Percentiles rank a stretch among this genome's conserved stretches.
phyloP scores from a whole-genome alignment of 1,140 invertebrate species.

The Sycophila sp. region DNA sequence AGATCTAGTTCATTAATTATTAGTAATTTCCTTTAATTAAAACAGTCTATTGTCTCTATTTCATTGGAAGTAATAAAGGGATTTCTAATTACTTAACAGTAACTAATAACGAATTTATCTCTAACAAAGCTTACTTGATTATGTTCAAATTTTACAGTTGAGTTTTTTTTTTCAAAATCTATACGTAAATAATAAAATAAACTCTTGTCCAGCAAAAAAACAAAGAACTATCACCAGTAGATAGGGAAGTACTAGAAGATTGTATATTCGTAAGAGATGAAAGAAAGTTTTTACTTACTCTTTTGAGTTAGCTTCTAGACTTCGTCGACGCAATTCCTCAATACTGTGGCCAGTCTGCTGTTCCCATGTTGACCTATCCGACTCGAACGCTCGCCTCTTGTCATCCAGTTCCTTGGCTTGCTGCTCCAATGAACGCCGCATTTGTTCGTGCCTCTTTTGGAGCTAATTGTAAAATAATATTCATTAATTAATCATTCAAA shows the following conservation, averaged over 20 bases:
- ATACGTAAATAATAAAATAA: constrained; percentile 20
- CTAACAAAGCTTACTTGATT: no score
- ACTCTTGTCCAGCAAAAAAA: constrained; percentile 2
- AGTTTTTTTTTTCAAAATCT: no score
- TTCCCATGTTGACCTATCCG: constrained; percentile 91
- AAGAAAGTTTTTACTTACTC: constrained; percentile 73
- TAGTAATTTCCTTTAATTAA: constrained; percentile 47
- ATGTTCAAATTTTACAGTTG: background rate
- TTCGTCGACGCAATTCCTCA: constrained; percentile 84
- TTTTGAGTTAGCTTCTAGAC: constrained; percentile 87
- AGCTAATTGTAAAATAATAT: constrained; percentile 61
- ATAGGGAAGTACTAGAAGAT: constrained; percentile 35
- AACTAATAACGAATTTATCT: no score
- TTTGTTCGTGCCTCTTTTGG: constrained; percentile 76
- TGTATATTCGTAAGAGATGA: constrained; percentile 13
- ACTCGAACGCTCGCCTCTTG: constrained; percentile 83
- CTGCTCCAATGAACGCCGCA: constrained; percentile 78
- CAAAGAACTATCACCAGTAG: constrained; percentile 29
- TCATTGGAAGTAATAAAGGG: constrained; percentile 7
- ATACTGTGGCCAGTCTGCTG: constrained; percentile 87
- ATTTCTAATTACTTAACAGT: no score
- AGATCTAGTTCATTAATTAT: constrained; percentile 43
- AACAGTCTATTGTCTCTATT: constrained; percentile 24
- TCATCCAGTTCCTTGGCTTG: constrained; percentile 93
- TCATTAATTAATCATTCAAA: background rate